A percentile compares a stretch with the other conserved stretches of the same genome.
These are phyloP conservation scores for Watsonalla cultraria DNA, from an alignment of 2,888 invertebrate species.

Conservation along the genomic window DNA sequence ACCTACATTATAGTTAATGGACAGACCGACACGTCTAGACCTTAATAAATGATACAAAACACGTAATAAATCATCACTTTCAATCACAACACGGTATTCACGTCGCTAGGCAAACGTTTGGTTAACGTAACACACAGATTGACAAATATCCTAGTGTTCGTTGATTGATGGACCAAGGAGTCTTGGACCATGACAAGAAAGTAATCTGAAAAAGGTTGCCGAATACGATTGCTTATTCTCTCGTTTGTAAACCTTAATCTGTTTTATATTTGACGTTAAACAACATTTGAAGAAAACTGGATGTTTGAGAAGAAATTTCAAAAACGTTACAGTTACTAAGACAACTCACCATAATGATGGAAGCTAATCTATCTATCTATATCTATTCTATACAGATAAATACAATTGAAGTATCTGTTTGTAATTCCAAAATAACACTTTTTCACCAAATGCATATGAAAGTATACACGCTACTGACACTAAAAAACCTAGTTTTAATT, in stretches of 20 bases:
- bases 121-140: slow-evolving; percentile 26
- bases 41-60: slow-evolving; percentile 1
- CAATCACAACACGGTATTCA: slow-evolving; percentile 17
- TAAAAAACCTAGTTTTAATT: no score
- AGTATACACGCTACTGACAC: no score
- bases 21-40: neutral
- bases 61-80: slow-evolving; percentile 17
- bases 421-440: no score
- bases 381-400: no score
- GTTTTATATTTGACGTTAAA: neutral
- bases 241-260: neutral
- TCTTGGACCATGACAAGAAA: slow-evolving; percentile 21
- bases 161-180: slow-evolving; percentile 42
- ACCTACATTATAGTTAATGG: neutral
- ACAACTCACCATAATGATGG: no score
- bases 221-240: slow-evolving; percentile 29
- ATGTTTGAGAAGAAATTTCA: no score
- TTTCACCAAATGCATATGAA: no score
- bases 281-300: no score
- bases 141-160: slow-evolving; percentile 38
- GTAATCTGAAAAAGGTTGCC: slow-evolving; percentile 29
- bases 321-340: no score
- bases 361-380: no score
- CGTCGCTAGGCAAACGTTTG: slow-evolving; percentile 16
- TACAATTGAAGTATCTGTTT: no score